These are phyloP conservation scores for Heteromurus nitidus DNA, from an alignment of 2,888 invertebrate genomes.

Conservation along the genomic window DNA sequence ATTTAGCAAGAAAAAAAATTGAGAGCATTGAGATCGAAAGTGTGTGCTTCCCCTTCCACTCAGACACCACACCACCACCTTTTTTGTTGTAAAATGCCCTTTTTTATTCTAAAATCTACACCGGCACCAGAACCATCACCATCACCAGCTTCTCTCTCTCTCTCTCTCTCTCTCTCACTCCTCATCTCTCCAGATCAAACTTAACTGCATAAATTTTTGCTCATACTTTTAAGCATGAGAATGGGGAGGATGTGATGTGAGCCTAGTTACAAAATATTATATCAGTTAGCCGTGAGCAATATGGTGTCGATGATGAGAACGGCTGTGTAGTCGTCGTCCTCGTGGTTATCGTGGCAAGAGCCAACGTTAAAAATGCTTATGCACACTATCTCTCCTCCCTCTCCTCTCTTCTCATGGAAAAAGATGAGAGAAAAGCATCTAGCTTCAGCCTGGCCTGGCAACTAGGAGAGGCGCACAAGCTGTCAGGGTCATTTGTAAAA, in stretches of 20 bases:
- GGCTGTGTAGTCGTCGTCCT: too few species aligned
- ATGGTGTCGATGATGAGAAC: background rate
- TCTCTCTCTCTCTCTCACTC: too few species aligned
- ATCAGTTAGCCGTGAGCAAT: slow-evolving; percentile 2
- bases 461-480: slow-evolving; percentile 52
- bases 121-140: background rate
- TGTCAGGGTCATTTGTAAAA: slow-evolving; percentile 65
- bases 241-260: too few species aligned
- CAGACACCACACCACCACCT: background rate
- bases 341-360: too few species aligned
- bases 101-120: too few species aligned
- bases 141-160: background rate
- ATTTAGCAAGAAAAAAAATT: slow-evolving; percentile 1
- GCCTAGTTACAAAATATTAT: too few species aligned
- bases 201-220: too few species aligned
- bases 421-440: background rate
- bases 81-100: too few species aligned
- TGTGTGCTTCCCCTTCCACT: background rate
- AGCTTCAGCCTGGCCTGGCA: background rate
- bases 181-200: too few species aligned
- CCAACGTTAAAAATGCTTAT: too few species aligned
- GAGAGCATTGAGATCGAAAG: background rate
- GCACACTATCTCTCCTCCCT: too few species aligned
- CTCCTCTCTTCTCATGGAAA: background rate
- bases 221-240: too few species aligned